These are phyloP conservation scores for Brachionus asplanchnoidis DNA, from an alignment of 1,140 invertebrate genomes.

Conservation along the genomic window DNA sequence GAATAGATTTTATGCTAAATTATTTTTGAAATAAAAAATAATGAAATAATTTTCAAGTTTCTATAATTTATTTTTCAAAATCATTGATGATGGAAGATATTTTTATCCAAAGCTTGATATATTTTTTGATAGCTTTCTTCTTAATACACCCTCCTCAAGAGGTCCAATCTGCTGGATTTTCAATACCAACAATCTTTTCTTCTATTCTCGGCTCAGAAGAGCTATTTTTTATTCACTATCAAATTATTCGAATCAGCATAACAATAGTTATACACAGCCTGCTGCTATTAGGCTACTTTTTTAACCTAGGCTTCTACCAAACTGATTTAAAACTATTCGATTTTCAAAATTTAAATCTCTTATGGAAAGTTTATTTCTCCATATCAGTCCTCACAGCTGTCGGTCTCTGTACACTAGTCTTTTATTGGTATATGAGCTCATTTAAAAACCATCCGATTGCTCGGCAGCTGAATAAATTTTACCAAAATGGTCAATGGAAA, in stretches of 20 bases:
- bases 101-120: conserved; percentile 48
- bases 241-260: conserved; percentile 53
- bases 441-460: conserved; percentile 72
- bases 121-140: conserved; percentile 51
- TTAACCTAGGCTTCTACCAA: conserved; percentile 47
- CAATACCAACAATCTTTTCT: conserved; percentile 55
- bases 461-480: conserved; percentile 64
- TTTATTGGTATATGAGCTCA: conserved; percentile 65
- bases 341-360: conserved; percentile 43
- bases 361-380: conserved; percentile 47
- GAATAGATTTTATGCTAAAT: not conserved
- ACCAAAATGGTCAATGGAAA: conserved; percentile 60
- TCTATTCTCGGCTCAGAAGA: conserved; percentile 54
- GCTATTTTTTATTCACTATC: conserved; percentile 56
- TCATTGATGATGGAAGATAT: not conserved
- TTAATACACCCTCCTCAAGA: conserved; percentile 57
- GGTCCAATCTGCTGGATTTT: conserved; percentile 56
- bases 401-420: conserved; percentile 45
- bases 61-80: not conserved
- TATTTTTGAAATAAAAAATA: not conserved
- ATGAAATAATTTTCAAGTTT: not conserved
- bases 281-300: conserved; percentile 52
- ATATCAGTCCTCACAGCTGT: conserved; percentile 46
- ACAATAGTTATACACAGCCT: conserved; percentile 55
- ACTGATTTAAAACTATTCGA: conserved; percentile 47